Conservation (phyloP, 1,140 invertebrate species). For the Drosophila tristis region DNA sequence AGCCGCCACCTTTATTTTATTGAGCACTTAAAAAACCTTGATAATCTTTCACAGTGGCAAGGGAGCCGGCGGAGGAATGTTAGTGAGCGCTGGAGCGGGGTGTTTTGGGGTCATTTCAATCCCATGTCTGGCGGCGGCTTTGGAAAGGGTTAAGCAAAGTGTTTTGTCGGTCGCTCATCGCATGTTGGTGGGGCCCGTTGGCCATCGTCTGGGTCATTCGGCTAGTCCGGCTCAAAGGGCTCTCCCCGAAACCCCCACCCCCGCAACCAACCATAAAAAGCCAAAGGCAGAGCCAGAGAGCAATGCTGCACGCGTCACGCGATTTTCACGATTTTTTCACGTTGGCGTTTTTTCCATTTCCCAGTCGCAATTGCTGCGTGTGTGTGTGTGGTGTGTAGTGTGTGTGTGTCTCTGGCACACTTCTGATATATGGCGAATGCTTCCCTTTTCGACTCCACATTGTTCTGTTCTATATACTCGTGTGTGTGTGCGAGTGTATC, state of each 20-base stretch:
- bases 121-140: slow-evolving; percentile 31
- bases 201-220: slow-evolving; percentile 50
- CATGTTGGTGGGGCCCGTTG: slow-evolving; percentile 36
- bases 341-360: not conserved
- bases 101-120: slow-evolving; percentile 13
- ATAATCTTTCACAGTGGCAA: slow-evolving; percentile 5
- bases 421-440: slow-evolving; percentile 24
- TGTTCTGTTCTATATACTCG: slow-evolving; percentile 1
- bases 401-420: slow-evolving; percentile 14
- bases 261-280: slow-evolving; percentile 24
- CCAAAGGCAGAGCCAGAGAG: not conserved
- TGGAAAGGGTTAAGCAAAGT: slow-evolving; percentile 47
- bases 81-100: no score
- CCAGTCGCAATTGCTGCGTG: slow-evolving; percentile 11
- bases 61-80: not conserved
- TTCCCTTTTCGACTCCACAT: slow-evolving; percentile 22
- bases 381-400: not conserved
- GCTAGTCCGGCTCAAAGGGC: slow-evolving; percentile 27
- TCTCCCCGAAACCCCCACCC: no score
- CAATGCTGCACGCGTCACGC: slow-evolving; percentile 35
- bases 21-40: slow-evolving; percentile 48
- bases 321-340: slow-evolving; percentile 24
- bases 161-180: slow-evolving; percentile 50
- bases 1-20: slow-evolving; percentile 48
- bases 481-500: slow-evolving; percentile 22